Base-by-base conservation (phyloP, 1,140 invertebrate genomes). In the Heliconius nattereri region DNA sequence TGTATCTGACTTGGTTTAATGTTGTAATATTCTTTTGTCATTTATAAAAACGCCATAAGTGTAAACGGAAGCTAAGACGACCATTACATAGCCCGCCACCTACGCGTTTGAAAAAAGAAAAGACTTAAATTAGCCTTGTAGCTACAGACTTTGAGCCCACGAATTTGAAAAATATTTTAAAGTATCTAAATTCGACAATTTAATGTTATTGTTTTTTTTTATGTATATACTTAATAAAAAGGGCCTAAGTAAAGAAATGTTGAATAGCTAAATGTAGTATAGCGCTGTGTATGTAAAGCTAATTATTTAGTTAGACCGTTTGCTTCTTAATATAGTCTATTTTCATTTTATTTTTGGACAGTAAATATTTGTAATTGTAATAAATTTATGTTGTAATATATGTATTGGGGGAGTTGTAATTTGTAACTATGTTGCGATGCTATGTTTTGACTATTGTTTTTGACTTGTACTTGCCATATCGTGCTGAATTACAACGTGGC, bases 391-490 rank as follows among this genome's bases (percentile, higher is more conserved):
- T 66, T 60, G 54, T 60, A 60, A 60, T 60, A 60, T 60, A 60
- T 60, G 54, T 45, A 6, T 45, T 45, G 3, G 13, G 40, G 40
- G 40, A 45, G 5, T 16, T 5, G 5, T 45, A 16, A 23, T 60
- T 60, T 60, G n/a, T 60, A 60, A 60, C 8, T 57, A 23, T 9
- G 54, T 57, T 7, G 7, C n/a, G 7, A 60, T 66, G n/a, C n/a
- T n/a, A n/a, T 26, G 23, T 66, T 7, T 66, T 29, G 60, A 13
- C 11, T 26, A 8, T 66, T 29, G 60, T 66, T 60, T 60, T n/a
- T 45, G 13, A 60, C 54, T 26, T 60, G 23, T 66, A 66, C 60
- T 66, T 66, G 60, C 60, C 60, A 66, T 66, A 66, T 66, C 60
- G 60, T 66, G 13, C 16, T 66, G 60, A 66, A 23, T 66, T 66